Conservation (phyloP, 35 echinoderm and acorn worm genomes). For the Chiridota heheva region DNA sequence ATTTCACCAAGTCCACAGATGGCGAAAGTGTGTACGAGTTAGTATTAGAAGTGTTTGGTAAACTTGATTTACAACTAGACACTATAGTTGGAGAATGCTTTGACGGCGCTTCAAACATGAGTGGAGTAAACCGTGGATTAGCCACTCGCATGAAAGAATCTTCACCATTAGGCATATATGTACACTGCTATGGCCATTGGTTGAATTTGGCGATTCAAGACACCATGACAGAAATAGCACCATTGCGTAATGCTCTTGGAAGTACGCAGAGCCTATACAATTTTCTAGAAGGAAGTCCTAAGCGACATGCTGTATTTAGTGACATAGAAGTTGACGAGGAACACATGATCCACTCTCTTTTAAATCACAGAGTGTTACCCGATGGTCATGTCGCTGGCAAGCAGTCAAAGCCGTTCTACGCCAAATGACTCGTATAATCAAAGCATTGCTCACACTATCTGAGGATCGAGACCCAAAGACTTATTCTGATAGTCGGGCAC, state of each 20-base stretch:
- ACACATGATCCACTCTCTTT: not conserved
- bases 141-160: conserved; percentile 19
- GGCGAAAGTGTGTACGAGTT: conserved; percentile 3
- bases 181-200: conserved; percentile 32
- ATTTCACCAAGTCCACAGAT: conserved; percentile 34
- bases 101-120: conserved; percentile 11
- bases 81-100: conserved; percentile 46
- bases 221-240: conserved; percentile 19
- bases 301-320: conserved; percentile 30
- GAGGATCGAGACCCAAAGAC: conserved; percentile 26
- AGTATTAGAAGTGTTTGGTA: conserved; percentile 38
- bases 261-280: conserved; percentile 5
- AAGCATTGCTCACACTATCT: conserved; percentile 9
- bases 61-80: conserved; percentile 45
- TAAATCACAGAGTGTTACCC: conserved; percentile 26
- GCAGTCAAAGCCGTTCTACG: conserved; percentile 10
- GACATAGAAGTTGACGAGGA: conserved; percentile 34
- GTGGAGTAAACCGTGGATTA: not conserved
- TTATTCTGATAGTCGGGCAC: not conserved
- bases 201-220: conserved; percentile 44
- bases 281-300: conserved; percentile 31
- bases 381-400: conserved; percentile 39
- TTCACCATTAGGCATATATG: conserved; percentile 30
- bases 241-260: conserved; percentile 33
- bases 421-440: conserved; percentile 26